phyloP scores from a whole-genome alignment of 2,797 vertebrate species.

The Cephalopachus bancanus region DNA sequence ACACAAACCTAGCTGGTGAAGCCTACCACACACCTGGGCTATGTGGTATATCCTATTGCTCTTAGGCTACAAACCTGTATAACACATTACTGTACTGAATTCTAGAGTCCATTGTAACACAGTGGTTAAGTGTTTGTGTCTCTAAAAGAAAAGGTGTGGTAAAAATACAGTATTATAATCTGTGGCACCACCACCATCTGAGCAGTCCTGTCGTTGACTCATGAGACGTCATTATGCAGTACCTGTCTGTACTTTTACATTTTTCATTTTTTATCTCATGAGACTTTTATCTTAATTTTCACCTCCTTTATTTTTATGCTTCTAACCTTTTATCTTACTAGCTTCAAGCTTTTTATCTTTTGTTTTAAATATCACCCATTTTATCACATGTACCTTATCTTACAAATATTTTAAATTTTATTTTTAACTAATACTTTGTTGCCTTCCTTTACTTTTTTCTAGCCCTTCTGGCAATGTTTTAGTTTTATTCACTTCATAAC shows the following conservation, averaged over 20 bases:
- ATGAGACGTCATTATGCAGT: neutral
- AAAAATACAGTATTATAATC: neutral
- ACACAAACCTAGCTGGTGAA: neutral
- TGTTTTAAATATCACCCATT: slow-evolving; percentile 43
- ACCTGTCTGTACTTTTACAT: neutral
- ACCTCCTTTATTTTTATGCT: neutral
- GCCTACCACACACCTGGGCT: neutral
- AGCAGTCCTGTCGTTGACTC: neutral
- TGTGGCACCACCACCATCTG: too few species aligned
- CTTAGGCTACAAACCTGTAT: neutral
- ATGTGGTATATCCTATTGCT: neutral
- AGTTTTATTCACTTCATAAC: neutral
- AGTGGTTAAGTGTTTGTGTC: neutral
- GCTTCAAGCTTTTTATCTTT: slow-evolving; percentile 19
- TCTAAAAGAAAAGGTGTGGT: neutral
- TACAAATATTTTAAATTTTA: neutral
- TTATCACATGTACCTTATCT: slow-evolving; percentile 16
- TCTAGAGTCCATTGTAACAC: neutral
- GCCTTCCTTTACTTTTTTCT: neutral
- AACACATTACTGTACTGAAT: neutral
- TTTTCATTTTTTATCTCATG: slow-evolving; percentile 36
- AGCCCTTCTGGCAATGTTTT: neutral
- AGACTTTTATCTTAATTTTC: slow-evolving; percentile 51
- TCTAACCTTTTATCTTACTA: slow-evolving; percentile 31
- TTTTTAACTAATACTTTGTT: slow-evolving; percentile 1